Evolutionary conservation across 2,888 invertebrate species (phyloP).

Genomic region (Apamea sordens): DNA sequence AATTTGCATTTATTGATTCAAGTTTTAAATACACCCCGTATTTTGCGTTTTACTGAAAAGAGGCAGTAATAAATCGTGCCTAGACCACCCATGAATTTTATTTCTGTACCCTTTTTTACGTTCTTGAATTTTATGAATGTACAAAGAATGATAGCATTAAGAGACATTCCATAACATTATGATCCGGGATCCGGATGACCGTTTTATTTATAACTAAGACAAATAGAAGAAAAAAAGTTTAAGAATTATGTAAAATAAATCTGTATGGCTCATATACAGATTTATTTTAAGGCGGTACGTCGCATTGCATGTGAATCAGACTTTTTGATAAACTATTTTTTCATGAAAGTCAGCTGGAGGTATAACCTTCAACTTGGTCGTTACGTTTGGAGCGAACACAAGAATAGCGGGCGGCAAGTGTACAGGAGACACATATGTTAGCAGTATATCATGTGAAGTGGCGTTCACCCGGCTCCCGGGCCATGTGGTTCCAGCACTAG

Average conservation of each 20-base stretch:
- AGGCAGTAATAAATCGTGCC: slow-evolving; percentile 1
- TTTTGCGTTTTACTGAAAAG: slow-evolving; percentile 17
- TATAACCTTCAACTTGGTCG: slow-evolving; percentile 75
- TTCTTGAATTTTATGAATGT: slow-evolving; percentile 12
- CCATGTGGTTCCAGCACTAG: slow-evolving; percentile 79
- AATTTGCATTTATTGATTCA: slow-evolving; percentile 43
- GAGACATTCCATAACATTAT: slow-evolving; percentile 10
- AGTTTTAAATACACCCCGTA: slow-evolving; percentile 13
- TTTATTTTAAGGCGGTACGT: slow-evolving; percentile 27
- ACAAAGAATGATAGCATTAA: slow-evolving; percentile 10
- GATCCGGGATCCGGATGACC: slow-evolving; percentile 8
- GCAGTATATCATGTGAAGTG: slow-evolving; percentile 78
- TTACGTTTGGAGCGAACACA: slow-evolving; percentile 62
- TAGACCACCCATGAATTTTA: slow-evolving; percentile 33
- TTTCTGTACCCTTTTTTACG: slow-evolving; percentile 19
- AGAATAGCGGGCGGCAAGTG: slow-evolving; percentile 74
- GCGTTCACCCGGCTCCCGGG: slow-evolving; percentile 73
- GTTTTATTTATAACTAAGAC: slow-evolving; percentile 13
- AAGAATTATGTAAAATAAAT: slow-evolving; percentile 7
- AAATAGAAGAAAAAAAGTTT: slow-evolving; percentile 11
- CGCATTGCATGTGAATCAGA: slow-evolving; percentile 32
- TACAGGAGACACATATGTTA: slow-evolving; percentile 78
- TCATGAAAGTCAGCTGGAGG: slow-evolving; percentile 71
- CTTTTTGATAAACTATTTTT: slow-evolving; percentile 40
- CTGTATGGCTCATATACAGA: no score